Evolutionary conservation across 1,140 invertebrate species (phyloP).

Genomic region (Bombyx mandarina): DNA sequence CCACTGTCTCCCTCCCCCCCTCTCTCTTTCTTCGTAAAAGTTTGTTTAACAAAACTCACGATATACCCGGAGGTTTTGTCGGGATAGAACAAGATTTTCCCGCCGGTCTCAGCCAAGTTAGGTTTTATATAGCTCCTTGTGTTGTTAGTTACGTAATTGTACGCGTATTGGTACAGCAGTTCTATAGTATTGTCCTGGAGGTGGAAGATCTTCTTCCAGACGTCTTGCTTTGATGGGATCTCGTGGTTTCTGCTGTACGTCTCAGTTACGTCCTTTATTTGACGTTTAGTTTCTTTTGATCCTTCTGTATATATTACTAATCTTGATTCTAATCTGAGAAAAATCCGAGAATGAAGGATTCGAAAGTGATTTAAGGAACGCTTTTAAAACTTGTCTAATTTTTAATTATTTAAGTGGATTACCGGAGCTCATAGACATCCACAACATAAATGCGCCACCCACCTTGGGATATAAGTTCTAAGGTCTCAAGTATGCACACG

Average conservation of each 20-base stretch:
- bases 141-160: slow-evolving; percentile 77
- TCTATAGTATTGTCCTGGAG: slow-evolving; percentile 75
- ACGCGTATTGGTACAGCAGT: slow-evolving; percentile 78
- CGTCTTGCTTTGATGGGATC: slow-evolving; percentile 72
- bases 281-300: slow-evolving; percentile 47
- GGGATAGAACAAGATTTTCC: slow-evolving; percentile 74
- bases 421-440: no score
- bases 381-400: no score
- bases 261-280: slow-evolving; percentile 71
- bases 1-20: no score
- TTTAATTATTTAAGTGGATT: no score
- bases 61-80: slow-evolving; percentile 76
- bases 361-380: no score
- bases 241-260: slow-evolving; percentile 73
- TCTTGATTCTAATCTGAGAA: slow-evolving; percentile 40
- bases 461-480: no score
- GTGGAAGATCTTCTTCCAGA: slow-evolving; percentile 77
- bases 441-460: no score
- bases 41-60: slow-evolving; percentile 41
- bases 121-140: slow-evolving; percentile 78
- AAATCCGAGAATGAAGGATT: no score
- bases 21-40: no score
- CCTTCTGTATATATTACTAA: slow-evolving; percentile 43
- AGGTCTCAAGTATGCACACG: no score
- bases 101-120: slow-evolving; percentile 75